These are phyloP conservation scores for Mystacornis crossleyi DNA, from an alignment of 2,113 vertebrate genomes.

Conservation along the genomic window DNA sequence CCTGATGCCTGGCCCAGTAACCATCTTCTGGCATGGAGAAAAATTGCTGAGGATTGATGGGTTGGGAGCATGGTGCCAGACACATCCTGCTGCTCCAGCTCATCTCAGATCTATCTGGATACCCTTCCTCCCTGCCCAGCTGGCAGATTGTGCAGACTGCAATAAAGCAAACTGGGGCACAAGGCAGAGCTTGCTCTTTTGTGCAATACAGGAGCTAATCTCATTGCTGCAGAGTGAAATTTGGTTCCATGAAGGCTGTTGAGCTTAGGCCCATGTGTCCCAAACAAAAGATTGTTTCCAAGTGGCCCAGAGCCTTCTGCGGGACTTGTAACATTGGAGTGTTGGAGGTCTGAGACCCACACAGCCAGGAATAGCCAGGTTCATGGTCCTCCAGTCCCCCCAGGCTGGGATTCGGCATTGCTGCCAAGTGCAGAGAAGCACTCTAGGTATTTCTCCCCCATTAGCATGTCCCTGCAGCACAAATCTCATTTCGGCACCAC, in stretches of 20 bases:
- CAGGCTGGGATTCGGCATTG: not conserved
- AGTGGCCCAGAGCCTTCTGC: not conserved
- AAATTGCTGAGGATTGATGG: slow-evolving; percentile 53
- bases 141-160: not conserved
- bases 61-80: not conserved
- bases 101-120: not conserved
- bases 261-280: not conserved
- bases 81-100: slow-evolving; percentile 35
- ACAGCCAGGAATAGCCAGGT: not conserved
- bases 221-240: not conserved
- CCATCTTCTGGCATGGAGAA: not conserved
- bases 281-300: not conserved
- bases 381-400: not conserved
- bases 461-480: not conserved
- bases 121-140: not conserved
- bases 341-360: not conserved
- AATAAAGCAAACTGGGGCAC: not conserved
- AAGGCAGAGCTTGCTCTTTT: not conserved
- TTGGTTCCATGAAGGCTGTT: not conserved
- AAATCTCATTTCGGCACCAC: not conserved
- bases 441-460: not conserved
- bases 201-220: not conserved
- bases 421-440: not conserved
- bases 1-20: not conserved
- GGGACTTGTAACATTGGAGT: not conserved